Evolutionary conservation across 2,797 vertebrate species (phyloP), one percentile per base, ranked within the genome.

Genomic region (Cyprinella venusta): DNA sequence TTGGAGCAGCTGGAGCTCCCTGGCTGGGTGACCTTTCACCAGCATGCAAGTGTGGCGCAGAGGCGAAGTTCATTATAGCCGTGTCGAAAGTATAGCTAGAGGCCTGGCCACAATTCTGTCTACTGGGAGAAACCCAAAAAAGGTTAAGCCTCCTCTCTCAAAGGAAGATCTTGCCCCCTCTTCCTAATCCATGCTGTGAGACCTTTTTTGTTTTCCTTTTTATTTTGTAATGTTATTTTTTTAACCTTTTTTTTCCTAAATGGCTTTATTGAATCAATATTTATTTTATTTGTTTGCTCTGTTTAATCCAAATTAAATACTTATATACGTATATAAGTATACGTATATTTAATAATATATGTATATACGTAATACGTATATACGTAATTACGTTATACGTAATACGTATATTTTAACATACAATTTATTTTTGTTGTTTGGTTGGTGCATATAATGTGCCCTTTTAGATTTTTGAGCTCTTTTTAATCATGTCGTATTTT

Each of bases 1-100:
- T 86, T 36, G 42, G 75, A 84, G 52, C 79, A 76, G 30, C 65
- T 61, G 54, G 48, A 68, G 52, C 85, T 86, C 85, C 82, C 88
- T 48, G 38, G 40, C 36, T 18, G 45, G 63, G 70, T 86, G 86
- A 90, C 88, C 89, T 90, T 90, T 88, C 16, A 50, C 65, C 78
- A 59, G 77, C 45, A 71, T 82, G 63, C 81, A 67, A 81, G 78
- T 67, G 48, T 42, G 65, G 52, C 64, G 33, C 79, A 78, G 54
- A 67, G 56, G 86, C 65, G 5, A 54, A 83, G 87, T 87, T 86
- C 75, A 85, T 86, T 87, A 76, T 45, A 68, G 83, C 63, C 75
- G 19, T 54, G 83, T 88, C 87, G 83, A 84, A 87, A 86, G 87
- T 71, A 80, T 81, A 76, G 79, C 87, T 87, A 59, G 63, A 85